Evolutionary conservation across 2,797 vertebrate species (phyloP).

Genomic region (Loris lydekkerianus): DNA sequence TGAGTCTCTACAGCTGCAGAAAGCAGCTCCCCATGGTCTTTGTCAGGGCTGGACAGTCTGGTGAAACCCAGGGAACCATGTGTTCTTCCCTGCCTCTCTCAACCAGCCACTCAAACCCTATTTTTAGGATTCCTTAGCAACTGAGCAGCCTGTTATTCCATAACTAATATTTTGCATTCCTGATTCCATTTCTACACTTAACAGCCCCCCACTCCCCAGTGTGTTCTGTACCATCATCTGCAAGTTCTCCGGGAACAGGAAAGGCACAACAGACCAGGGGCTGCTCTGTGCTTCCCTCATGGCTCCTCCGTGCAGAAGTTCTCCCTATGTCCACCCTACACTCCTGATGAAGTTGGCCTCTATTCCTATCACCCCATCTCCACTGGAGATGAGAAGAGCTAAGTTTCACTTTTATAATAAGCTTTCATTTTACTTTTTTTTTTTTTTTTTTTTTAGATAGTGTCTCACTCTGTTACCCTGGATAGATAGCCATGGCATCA

Average conservation of each 20-base stretch:
- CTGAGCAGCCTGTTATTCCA: slow-evolving; percentile 29
- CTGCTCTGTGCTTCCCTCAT: background rate
- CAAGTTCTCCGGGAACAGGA: background rate
- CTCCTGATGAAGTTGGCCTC: background rate
- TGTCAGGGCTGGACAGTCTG: background rate
- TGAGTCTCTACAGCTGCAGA: background rate
- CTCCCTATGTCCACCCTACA: background rate
- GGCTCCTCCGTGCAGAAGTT: background rate
- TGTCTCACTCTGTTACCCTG: too few species aligned
- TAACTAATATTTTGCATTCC: slow-evolving; percentile 72
- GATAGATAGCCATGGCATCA: too few species aligned
- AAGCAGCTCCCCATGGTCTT: background rate
- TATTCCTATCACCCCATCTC: background rate
- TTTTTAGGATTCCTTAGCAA: slow-evolving; percentile 74
- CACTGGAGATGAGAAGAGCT: background rate
- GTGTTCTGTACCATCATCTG: background rate
- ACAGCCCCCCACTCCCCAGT: background rate
- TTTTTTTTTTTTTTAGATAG: too few species aligned
- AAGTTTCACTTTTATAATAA: background rate
- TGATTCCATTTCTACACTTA: background rate
- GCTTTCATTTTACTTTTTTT: background rate
- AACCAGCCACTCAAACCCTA: slow-evolving; percentile 13
- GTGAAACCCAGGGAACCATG: background rate
- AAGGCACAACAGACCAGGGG: background rate
- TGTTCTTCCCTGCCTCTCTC: background rate